A percentile compares a stretch with the other conserved stretches of the same genome.
Evolutionary conservation across 64 coral and sea anemone genomes (phyloP).

Genomic region (Dendronephthya gigantea): DNA sequence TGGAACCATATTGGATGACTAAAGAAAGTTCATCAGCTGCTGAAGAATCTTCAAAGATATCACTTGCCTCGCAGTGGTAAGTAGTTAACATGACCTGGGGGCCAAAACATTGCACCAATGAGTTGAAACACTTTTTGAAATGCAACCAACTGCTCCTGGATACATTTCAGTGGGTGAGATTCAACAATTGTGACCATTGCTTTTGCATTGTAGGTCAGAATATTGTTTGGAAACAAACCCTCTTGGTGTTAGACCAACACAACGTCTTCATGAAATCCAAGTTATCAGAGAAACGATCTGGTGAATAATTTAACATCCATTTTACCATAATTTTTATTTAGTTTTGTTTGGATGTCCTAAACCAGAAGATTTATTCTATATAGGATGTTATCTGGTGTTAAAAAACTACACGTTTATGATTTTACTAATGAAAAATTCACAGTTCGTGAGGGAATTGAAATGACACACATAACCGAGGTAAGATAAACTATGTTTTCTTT

Average conservation of each 20-base stretch:
- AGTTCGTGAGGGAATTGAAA: background rate
- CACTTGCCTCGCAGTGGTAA: background rate
- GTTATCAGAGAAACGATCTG: background rate
- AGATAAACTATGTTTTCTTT: background rate
- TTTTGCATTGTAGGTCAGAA: background rate
- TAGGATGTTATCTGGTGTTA: constrained; percentile 7
- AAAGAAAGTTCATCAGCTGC: background rate
- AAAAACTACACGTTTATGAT: background rate
- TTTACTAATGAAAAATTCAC: background rate
- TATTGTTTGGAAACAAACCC: background rate
- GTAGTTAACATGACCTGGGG: background rate
- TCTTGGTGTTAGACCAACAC: background rate
- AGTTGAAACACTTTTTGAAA: no score
- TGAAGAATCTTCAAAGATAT: background rate
- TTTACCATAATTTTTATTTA: background rate
- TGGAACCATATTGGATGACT: background rate
- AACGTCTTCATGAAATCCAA: background rate
- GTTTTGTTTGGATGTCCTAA: background rate
- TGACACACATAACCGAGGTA: background rate
- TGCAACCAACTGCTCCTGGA: no score
- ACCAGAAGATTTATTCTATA: background rate
- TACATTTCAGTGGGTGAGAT: no score
- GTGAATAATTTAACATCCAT: background rate
- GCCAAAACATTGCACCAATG: background rate
- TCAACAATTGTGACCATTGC: no score